phyloP scores from a whole-genome alignment of 2,113 vertebrate species.

The Australoheros scitulus region DNA sequence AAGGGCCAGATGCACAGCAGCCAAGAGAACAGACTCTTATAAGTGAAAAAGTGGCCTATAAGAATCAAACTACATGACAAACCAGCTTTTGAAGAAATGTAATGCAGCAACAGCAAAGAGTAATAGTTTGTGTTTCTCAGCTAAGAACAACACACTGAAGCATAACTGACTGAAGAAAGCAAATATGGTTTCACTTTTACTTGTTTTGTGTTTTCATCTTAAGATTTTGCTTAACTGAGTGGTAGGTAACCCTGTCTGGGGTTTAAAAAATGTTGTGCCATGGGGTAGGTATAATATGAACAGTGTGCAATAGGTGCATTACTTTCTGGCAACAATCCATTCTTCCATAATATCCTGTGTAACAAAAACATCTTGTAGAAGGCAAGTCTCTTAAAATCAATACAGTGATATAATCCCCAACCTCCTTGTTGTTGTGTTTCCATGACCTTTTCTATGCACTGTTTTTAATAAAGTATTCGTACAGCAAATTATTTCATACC shows the following conservation, averaged over 20 bases:
- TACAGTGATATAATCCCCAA: not conserved
- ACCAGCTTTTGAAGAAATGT: not conserved
- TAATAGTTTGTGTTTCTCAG: not conserved
- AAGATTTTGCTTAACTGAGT: not conserved
- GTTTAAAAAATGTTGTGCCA: not conserved
- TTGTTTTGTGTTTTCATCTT: not conserved
- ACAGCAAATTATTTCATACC: not conserved
- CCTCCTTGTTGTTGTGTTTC: not conserved
- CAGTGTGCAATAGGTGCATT: not conserved
- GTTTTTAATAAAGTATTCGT: not conserved
- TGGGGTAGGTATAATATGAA: not conserved
- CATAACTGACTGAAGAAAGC: not conserved
- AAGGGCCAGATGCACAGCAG: not conserved
- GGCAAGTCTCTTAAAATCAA: not conserved
- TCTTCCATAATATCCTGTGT: not conserved
- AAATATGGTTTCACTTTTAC: not conserved
- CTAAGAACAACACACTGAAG: not conserved
- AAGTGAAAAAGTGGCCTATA: not conserved
- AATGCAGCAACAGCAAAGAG: not conserved
- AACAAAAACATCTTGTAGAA: not conserved
- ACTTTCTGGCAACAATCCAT: not conserved
- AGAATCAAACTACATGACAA: conserved; percentile 5
- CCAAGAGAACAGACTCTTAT: conserved; percentile 3
- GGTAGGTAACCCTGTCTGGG: not conserved
- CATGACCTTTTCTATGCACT: not conserved